Evolutionary conservation across 64 coral and sea anemone genomes (phyloP), one percentile per base, ranked within the genome.

Genomic region (Astreopora myriophthalma): DNA sequence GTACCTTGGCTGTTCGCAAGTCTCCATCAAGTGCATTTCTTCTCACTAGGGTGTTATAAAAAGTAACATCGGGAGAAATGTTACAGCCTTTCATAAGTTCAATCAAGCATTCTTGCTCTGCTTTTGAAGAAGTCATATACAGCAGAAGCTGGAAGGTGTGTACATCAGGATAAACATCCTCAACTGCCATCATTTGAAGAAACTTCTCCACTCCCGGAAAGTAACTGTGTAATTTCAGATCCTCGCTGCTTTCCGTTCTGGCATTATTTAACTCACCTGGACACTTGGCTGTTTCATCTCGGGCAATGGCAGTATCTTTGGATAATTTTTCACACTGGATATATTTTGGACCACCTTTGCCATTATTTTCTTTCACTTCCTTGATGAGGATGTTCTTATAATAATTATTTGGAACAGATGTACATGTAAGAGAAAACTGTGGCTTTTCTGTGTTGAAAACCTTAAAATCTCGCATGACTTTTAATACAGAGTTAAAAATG

Each of bases 141-240:
- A 97, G 73, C 16, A 97, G 71, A 25, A 97, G 62, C 71, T 97
- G 95, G 82, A 97, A 94, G 12, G 91, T 97, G 37, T 92, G 67
- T 4, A 97, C 86, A 75, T 97, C 95, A 74, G 95, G 95, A 70
- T 48, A 70, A 34, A 97, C 91, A 39, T 97, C 91, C 5, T 94
- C 90, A 34, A 87, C 75, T 5, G 95, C 95, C 95, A 97, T 94
- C 48, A 85, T 38, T 28, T 97, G 95, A 11, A 97, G 49, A 82
- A 94, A 94, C 8, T 57, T 75, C n/a, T 94, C 92, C 3, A 89
- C 69, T 22, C 91, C 92, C 29, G 80, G 75, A 86, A 97, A 94
- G 7, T 85, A 34, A 70, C 42, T 32, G 8, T 66, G 39, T 26
- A 88, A 71, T 34, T n/a, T 30, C 14, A 72, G 40, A 40, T 28